Evolutionary conservation across 2,797 vertebrate species (phyloP), one percentile per base, ranked within the genome.

Genomic region (Enteromius radiatus): DNA sequence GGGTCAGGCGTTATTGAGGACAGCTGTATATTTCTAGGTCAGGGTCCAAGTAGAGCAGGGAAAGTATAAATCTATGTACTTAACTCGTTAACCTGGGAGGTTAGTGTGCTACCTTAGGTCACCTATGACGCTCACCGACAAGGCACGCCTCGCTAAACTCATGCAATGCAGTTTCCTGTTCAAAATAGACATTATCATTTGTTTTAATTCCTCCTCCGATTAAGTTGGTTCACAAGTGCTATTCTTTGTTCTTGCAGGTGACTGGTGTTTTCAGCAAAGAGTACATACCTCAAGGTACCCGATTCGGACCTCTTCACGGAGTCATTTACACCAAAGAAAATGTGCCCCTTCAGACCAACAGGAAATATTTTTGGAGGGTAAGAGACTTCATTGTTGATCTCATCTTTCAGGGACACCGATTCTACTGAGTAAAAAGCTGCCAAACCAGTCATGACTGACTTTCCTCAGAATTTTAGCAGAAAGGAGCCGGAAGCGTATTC

Each of bases 361-460:
- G 93, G 73, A 95, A 95, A 85, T 94, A 95, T 89, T 95, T 95
- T 87, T 96, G 95, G 95, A 94, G 93, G 92, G 95, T 96, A 87
- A 93, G 94, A 83, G 23, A 64, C 17, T 21, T 47, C 59, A 76
- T 54, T 19, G 6, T 19, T 56, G 64, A 43, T 47, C 19, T 56
- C 33, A 59, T 84, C 14, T 9, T 19, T 19, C 31, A 43, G 6
- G 4, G 47, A 74, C 78, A 59, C 69, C 38, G 19, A 3, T 56
- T 71, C 21, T 43, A 33, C 19, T 3, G 17, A n/a, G 63, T 69
- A 14, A 61, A 76, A 86, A 82, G 75, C 61, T 43, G 64, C 14
- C 19, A 69, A 76, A 88, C 87, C 36, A 1, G 87, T 78, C 21
- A 41, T 38, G 65, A 67, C 41, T 64, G 56, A 78, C 80, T 85